Evolutionary conservation across 2,888 invertebrate genomes (phyloP), one percentile per base, ranked within the genome.

Genomic region (Silvanus unidentatus): DNA sequence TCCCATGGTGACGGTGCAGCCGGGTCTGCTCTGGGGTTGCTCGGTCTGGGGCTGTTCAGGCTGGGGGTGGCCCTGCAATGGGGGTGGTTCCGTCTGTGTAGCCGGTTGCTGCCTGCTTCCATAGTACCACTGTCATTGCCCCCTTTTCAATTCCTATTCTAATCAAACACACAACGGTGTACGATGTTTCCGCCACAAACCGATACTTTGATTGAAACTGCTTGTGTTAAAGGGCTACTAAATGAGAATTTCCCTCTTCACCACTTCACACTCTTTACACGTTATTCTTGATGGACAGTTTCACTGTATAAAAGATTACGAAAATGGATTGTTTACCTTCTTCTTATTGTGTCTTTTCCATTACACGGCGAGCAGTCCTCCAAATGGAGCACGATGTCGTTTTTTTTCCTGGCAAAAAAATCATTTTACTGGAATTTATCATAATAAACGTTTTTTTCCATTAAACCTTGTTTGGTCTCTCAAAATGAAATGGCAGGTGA

Each of bases 1-100:
- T 68, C 64, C 69, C 67, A 68, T 68, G 63, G 57, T 58, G 58
- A 68, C 68, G 64, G 60, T 68, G 68, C 68, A 68, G 66, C 63
- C 63, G 55, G 60, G 59, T 54, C 49, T 57, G 62, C 57, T 60
- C 32, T 32, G 32, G 44, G 38, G 15, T 32, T 38, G 42, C 42
- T 42, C 42, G 32, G 48, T 39, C 37, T 40, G 38, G 35, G 13
- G 32, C 39, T 28, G 37, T 39, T 12, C 39, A 36, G 36, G 49
- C 49, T 40, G 55, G 55, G 53, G 55, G 55, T 55, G 55, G 55
- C 52, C 50, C 49, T 55, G 52, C 55, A 52, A 52, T 43, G 50
- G 55, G n/a, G 55, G 55, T 42, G 48, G 45, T 39, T 44, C 45
- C 45, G 42, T 48, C 48, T 48, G 45, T 41, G 38, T 12, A 13